phyloP scores from a whole-genome alignment of 2,888 invertebrate genomes.

The Cyaniris semiargus region DNA sequence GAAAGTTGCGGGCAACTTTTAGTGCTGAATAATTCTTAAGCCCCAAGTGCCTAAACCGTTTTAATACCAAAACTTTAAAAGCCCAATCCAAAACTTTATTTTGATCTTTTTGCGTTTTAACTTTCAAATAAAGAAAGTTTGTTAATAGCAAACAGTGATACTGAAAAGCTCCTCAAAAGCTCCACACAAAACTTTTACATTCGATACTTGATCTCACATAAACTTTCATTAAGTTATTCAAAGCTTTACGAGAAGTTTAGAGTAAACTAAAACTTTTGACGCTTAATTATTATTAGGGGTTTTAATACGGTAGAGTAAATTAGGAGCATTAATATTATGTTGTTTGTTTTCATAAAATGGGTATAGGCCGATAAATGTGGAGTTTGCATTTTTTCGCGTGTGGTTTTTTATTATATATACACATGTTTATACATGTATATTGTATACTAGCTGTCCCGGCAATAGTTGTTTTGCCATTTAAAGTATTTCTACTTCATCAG shows the following conservation, averaged over 20 bases:
- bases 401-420: no score
- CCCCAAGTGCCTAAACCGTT: not conserved
- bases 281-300: not conserved
- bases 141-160: constrained; percentile 8
- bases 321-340: not conserved
- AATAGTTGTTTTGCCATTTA: no score
- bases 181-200: not conserved
- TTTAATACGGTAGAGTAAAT: not conserved
- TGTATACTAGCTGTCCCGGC: no score
- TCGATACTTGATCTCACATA: constrained; percentile 8
- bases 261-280: not conserved
- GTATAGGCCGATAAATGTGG: no score
- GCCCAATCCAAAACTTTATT: not conserved
- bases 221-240: constrained; percentile 16
- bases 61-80: not conserved
- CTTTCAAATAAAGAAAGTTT: constrained; percentile 1
- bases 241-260: not conserved
- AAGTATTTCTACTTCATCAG: no score
- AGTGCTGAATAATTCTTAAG: not conserved
- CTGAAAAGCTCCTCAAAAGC: not conserved
- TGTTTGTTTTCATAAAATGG: not conserved
- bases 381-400: no score
- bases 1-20: no score
- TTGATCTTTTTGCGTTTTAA: not conserved
- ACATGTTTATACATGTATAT: no score